Percentiles rank a stretch among this genome's conserved stretches.
phyloP scores from a whole-genome alignment of 2,113 vertebrate species.

The Corythoichthys intestinalis region DNA sequence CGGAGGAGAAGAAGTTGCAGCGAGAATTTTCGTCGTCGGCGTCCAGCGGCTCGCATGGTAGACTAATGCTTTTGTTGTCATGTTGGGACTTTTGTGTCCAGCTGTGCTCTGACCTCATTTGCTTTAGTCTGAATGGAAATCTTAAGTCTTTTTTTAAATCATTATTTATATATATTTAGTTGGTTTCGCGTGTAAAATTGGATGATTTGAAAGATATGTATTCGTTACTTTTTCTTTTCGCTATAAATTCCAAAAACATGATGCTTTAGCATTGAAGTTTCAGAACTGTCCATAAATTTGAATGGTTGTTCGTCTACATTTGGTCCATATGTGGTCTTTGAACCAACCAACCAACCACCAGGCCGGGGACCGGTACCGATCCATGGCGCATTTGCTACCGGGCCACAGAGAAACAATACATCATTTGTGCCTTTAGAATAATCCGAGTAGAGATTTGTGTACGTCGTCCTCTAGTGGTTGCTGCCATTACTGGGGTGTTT shows the following conservation, averaged over 20 bases:
- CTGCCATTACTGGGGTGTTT: too few relatives aligned
- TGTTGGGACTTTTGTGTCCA: slow-evolving; percentile 29
- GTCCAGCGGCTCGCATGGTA: slow-evolving; percentile 46
- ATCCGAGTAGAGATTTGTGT: too few relatives aligned
- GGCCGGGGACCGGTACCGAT: too few relatives aligned
- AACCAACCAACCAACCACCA: too few relatives aligned
- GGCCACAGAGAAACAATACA: too few relatives aligned
- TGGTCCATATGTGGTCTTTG: neutral
- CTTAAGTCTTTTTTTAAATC: neutral
- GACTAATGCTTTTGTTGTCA: neutral
- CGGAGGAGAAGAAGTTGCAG: slow-evolving; percentile 7
- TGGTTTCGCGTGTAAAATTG: too few relatives aligned
- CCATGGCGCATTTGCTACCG: too few relatives aligned
- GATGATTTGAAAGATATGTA: too few relatives aligned
- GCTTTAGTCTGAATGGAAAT: slow-evolving; percentile 16
- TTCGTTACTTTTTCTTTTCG: neutral
- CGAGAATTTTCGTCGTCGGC: slow-evolving; percentile 30
- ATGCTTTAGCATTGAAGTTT: too few relatives aligned
- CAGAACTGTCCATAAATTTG: neutral
- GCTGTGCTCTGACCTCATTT: slow-evolving; percentile 59
- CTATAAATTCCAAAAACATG: neutral
- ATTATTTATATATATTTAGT: too few relatives aligned
- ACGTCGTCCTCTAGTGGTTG: too few relatives aligned
- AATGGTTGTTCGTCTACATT: neutral
- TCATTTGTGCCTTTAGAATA: too few relatives aligned